A percentile compares a stretch with the other conserved stretches of the same genome.
Evolutionary conservation across 1,140 invertebrate species (phyloP).

Genomic region (Drosophila sp.): DNA sequence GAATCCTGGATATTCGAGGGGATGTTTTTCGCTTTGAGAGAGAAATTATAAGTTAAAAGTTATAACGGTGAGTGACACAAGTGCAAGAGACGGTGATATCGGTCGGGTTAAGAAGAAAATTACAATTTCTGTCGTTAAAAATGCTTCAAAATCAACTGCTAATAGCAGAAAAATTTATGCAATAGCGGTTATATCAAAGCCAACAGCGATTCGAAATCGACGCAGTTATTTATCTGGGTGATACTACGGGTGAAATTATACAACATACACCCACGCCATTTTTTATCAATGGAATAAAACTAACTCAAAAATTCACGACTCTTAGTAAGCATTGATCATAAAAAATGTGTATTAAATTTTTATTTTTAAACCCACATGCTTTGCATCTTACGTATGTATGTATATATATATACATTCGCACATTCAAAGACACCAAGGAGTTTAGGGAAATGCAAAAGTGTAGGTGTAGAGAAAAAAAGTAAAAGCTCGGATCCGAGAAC

Average conservation of each 20-base stretch:
- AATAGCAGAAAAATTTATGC: not conserved
- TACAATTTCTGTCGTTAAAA: not conserved
- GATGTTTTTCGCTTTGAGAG: not conserved
- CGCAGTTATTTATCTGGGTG: not conserved
- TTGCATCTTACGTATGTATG: not conserved
- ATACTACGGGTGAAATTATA: not conserved
- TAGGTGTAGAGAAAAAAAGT: conserved; percentile 3
- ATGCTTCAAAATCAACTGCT: not conserved
- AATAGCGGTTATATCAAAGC: not conserved
- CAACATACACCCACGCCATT: conserved; percentile 40
- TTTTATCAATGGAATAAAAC: conserved; percentile 20
- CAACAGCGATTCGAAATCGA: not conserved
- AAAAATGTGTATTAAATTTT: not conserved
- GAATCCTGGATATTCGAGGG: not conserved
- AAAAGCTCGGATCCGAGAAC: not conserved
- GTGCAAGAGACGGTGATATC: not conserved
- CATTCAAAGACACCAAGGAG: not conserved
- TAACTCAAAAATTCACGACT: not conserved
- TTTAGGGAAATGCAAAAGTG: not conserved
- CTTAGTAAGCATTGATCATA: not conserved
- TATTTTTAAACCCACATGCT: not conserved
- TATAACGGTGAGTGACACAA: conserved; percentile 4
- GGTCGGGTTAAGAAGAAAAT: not conserved
- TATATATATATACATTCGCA: not conserved
- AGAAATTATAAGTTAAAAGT: not conserved